phyloP scores from a whole-genome alignment of 2,797 vertebrate genomes.

The Adrianichthys oophorus region DNA sequence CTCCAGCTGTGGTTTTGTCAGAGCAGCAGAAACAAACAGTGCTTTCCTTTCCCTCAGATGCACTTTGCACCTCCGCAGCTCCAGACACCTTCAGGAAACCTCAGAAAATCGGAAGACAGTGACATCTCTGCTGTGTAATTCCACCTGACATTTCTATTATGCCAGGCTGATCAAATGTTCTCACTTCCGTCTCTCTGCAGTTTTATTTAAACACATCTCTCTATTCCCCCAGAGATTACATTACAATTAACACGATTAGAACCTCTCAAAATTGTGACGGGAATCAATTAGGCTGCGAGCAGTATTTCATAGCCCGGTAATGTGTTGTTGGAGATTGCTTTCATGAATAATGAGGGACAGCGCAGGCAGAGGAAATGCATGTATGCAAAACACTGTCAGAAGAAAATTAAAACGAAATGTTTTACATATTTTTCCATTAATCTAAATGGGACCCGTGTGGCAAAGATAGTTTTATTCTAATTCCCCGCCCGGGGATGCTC shows the following conservation, averaged over 20 bases:
- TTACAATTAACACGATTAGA: conserved; percentile 93
- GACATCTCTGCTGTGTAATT: conserved; percentile 65
- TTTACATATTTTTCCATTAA: conserved; percentile 96
- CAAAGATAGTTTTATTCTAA: conserved; percentile 88
- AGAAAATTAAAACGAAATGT: conserved; percentile 86
- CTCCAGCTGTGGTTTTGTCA: too few relatives aligned
- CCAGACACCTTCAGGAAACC: conserved; percentile 11
- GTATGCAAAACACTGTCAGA: conserved; percentile 82
- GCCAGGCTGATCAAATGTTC: conserved; percentile 72
- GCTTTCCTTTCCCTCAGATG: too few relatives aligned
- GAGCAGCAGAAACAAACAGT: too few relatives aligned
- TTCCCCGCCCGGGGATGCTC: conserved; percentile 81
- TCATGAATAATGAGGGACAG: conserved; percentile 89
- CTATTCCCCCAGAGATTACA: conserved; percentile 85
- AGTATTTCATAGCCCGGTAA: conserved; percentile 74
- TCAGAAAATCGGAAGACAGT: conserved; percentile 51
- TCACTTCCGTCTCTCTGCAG: conserved; percentile 49
- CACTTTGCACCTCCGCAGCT: not conserved
- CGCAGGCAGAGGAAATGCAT: conserved; percentile 73
- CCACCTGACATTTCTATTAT: conserved; percentile 78
- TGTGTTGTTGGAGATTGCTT: conserved; percentile 82
- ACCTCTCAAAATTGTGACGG: conserved; percentile 89
- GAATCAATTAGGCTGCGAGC: conserved; percentile 93
- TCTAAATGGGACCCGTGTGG: conserved; percentile 90
- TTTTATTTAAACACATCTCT: conserved; percentile 83